Conservation (phyloP, 2,113 vertebrate species). For the Phyllostomus hastatus region DNA sequence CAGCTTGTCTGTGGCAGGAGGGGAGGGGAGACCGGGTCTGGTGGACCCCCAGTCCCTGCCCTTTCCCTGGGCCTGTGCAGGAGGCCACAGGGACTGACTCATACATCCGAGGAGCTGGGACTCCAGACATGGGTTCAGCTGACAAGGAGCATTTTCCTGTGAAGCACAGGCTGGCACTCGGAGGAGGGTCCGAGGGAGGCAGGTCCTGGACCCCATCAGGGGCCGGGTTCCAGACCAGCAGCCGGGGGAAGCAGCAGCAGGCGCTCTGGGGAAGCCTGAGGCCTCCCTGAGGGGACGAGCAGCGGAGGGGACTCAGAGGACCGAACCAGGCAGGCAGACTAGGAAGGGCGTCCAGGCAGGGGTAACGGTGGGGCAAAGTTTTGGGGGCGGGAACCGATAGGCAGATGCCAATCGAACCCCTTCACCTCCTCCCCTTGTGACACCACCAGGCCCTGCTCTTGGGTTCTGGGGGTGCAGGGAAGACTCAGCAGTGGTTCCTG, state of each 20-base stretch:
- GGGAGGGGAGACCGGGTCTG: too few relatives aligned
- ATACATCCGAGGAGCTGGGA: not conserved
- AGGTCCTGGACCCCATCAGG: not conserved
- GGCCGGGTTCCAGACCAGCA: not conserved
- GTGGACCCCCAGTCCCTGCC: too few relatives aligned
- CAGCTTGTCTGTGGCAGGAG: too few relatives aligned
- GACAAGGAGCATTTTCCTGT: not conserved
- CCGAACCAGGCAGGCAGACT: not conserved
- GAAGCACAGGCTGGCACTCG: not conserved
- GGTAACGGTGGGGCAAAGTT: not conserved
- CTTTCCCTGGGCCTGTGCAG: too few relatives aligned
- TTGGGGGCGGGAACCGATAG: accelerated
- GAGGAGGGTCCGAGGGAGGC: not conserved
- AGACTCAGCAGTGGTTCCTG: too few relatives aligned
- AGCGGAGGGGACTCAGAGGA: not conserved
- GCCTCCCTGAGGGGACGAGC: not conserved
- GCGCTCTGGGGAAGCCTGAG: not conserved
- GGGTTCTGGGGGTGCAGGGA: not conserved
- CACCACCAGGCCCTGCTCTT: not conserved
- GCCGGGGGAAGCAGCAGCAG: not conserved
- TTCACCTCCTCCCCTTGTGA: too few relatives aligned
- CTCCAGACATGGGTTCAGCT: not conserved
- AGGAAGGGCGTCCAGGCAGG: not conserved
- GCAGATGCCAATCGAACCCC: not conserved
- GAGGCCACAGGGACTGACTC: not conserved